Evolutionary conservation across 2,797 vertebrate species (phyloP), one percentile per base, ranked within the genome.

Genomic region (Pseudomugil tenellus): DNA sequence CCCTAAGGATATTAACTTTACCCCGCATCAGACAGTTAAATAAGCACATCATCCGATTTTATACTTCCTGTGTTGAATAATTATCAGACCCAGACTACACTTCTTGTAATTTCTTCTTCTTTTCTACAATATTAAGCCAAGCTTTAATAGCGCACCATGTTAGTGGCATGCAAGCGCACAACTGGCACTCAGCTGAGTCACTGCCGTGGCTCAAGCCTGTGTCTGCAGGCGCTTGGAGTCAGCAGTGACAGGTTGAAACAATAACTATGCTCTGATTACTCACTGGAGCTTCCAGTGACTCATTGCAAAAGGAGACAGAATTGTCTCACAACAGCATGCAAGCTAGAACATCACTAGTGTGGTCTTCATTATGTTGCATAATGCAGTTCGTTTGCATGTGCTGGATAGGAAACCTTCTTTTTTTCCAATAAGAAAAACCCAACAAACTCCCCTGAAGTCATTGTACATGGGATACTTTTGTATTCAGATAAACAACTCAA

Each of bases 261-360:
- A 83, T 90, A 88, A 87, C 87, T 74, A 79, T 56, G 74, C 83
- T 84, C 79, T 67, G 83, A 87, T 92, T 91, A 92, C 85, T 93
- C 91, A 92, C 77, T 72, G 80, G 75, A 82, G 79, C 85, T 70
- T 87, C 76, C 81, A 83, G 55, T 93, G 93, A 92, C 68, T 93
- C 92, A 93, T 23, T 37, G 76, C 76, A 70, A 39, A 77, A 84
- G 71, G 84, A 91, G 89, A 92, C 87, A 58, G 77, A 58, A 3
- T 56, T 70, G 91, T 88, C 88, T 88, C 86, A 76, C 67, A 73
- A 86, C 80, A 13, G 71, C 69, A 31, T 59, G 72, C 49, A 58
- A 55, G 48, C 73, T 53, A 51, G 31, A 70, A 55, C 12, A 21
- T 66, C 52, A 69, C 67, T 25, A 13, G 56, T 49, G 62, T 55